Conservation (phyloP, 1,140 invertebrate species). For the Caenorhabditis inopinata region DNA sequence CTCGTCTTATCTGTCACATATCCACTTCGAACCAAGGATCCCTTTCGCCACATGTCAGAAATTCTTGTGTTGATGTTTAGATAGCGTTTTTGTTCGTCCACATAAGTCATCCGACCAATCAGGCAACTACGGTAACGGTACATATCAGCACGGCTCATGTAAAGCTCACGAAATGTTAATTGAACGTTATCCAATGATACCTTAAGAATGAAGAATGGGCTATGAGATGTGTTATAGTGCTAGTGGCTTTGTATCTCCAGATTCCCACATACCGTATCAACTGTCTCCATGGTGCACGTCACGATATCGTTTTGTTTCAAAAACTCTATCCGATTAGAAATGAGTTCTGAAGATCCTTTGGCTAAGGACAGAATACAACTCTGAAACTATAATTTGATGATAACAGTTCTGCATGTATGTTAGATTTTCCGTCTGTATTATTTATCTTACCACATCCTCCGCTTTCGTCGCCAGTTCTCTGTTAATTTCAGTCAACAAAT, state of each 20-base stretch:
- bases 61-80: background rate
- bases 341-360: background rate
- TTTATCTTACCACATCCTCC: too few species aligned
- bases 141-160: slow-evolving; percentile 96
- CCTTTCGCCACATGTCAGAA: slow-evolving; percentile 72
- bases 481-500: background rate
- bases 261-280: background rate
- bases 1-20: slow-evolving; percentile 87
- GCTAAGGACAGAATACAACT: background rate
- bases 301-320: background rate
- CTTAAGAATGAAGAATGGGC: slow-evolving; percentile 46
- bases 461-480: background rate
- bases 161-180: slow-evolving; percentile 94
- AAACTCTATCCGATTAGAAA: background rate
- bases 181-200: slow-evolving; percentile 93
- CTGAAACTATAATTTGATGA: background rate
- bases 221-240: background rate
- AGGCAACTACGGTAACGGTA: slow-evolving; percentile 89
- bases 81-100: slow-evolving; percentile 74
- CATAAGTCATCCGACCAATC: slow-evolving; percentile 85
- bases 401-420: too few species aligned
- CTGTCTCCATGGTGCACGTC: background rate
- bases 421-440: too few species aligned
- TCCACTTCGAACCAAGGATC: slow-evolving; percentile 90
- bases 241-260: too few species aligned